phyloP scores from a whole-genome alignment of 2,113 vertebrate species.

The Leuciscus idus region DNA sequence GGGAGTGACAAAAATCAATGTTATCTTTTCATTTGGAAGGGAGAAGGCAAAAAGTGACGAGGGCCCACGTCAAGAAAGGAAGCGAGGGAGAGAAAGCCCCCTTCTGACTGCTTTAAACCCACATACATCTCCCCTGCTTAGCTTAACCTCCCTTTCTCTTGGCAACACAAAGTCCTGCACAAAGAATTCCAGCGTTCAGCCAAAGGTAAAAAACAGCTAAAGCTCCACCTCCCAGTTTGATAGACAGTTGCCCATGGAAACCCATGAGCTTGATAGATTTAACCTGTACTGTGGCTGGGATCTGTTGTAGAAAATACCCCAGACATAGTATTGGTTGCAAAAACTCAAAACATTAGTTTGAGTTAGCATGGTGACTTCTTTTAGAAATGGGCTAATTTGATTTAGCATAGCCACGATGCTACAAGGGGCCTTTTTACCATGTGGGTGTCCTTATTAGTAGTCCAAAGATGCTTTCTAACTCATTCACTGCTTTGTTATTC shows the following conservation, averaged over 20 bases:
- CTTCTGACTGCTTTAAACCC: slow-evolving; percentile 74
- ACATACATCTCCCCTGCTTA: slow-evolving; percentile 75
- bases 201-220: slow-evolving; percentile 74
- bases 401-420: not conserved
- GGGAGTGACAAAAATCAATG: slow-evolving; percentile 71
- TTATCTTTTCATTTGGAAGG: slow-evolving; percentile 76
- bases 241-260: slow-evolving; percentile 69
- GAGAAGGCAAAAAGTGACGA: slow-evolving; percentile 64
- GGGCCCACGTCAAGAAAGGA: slow-evolving; percentile 63
- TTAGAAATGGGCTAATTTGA: not conserved
- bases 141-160: slow-evolving; percentile 72
- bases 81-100: slow-evolving; percentile 67
- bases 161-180: slow-evolving; percentile 77
- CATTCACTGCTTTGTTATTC: slow-evolving; percentile 20
- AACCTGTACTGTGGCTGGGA: slow-evolving; percentile 52
- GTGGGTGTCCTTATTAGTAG: slow-evolving; percentile 28
- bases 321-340: slow-evolving; percentile 5
- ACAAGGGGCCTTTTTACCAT: not conserved
- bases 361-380: not conserved
- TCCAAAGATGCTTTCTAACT: slow-evolving; percentile 13
- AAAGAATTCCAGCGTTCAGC: slow-evolving; percentile 80
- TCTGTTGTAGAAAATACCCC: slow-evolving; percentile 18
- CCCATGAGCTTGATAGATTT: slow-evolving; percentile 65
- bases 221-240: slow-evolving; percentile 60
- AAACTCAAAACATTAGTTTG: not conserved